Base-by-base conservation (phyloP, 2,888 invertebrate genomes). In the Antitype chi region DNA sequence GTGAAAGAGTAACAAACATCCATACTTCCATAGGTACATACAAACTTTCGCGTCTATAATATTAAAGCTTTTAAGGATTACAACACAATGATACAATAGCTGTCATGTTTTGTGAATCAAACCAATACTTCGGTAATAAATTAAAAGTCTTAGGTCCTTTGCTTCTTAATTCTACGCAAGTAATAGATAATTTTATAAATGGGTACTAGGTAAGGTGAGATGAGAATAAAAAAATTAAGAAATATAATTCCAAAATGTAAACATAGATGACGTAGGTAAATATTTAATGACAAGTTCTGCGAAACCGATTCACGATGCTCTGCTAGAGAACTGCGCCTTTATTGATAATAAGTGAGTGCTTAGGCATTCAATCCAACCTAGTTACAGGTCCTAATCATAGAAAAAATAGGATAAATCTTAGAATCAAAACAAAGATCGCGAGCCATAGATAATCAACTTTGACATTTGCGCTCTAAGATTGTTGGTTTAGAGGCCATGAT, bases 361-460 rank as follows among this genome's bases (percentile, higher is more conserved):
- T 57, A 70, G 1, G 20, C 0, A 53, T 47, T 32, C 1, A 53
- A 47, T 38, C 15, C 2, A 53, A 28, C 0, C 1, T 38, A 63
- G 52, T 25, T 38, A 49, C 6, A 20, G 13, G 2, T 17, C 23
- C 7, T 15, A 20, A 57, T n/a, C 57, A 53, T 43, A 59, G 11
- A 17, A 63, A 49, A 74, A 70, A 43, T 55, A 17, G 1, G 4
- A 13, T 2, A 72, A 76, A 82, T 63, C 60, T 52, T 59, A 55
- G 25, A 77, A 85, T 70, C 77, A 84, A 84, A 89, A 89, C 80
- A 90, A 89, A 84, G 67, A 80, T 47, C 78, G 32, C 68, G 49
- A 57, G 76, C 85, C 90, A 91, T 90, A 90, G 90, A 91, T 88
- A 90, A 90, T 74, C 66, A 72, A 84, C 81, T 90, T 90, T 90